Conservation (phyloP, 2,888 invertebrate genomes). For the Panorpa germanica region DNA sequence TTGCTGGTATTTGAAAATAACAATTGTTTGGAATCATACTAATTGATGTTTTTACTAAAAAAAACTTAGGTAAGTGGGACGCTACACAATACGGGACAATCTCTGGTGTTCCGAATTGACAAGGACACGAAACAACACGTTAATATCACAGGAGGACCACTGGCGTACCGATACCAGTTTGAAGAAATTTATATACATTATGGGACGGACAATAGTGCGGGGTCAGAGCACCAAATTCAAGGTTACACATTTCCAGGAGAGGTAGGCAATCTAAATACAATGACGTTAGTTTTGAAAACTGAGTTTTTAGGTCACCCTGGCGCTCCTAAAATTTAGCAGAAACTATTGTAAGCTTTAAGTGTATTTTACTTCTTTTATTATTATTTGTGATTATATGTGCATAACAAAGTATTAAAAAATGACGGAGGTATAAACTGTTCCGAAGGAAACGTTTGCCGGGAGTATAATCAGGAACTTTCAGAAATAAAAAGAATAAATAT, state of each 20-base stretch:
- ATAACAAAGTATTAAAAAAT: no score
- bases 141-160: constrained; percentile 90
- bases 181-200: constrained; percentile 94
- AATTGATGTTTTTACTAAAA: background rate
- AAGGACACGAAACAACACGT: constrained; percentile 80
- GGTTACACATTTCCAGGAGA: constrained; percentile 94
- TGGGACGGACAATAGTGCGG: constrained; percentile 71
- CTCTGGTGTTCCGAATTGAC: constrained; percentile 78
- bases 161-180: constrained; percentile 89
- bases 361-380: no score
- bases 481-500: no score
- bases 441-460: no score
- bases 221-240: constrained; percentile 92
- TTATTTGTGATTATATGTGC: no score
- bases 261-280: constrained; percentile 35
- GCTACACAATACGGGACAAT: constrained; percentile 86
- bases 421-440: no score
- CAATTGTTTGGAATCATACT: constrained; percentile 1
- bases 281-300: no score
- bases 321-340: no score
- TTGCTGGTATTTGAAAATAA: constrained; percentile 8
- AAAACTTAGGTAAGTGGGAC: constrained; percentile 58
- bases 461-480: no score
- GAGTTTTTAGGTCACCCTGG: no score
- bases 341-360: no score